These are phyloP conservation scores for Lycocerus yunnanus DNA, from an alignment of 2,888 invertebrate species.

Conservation along the genomic window DNA sequence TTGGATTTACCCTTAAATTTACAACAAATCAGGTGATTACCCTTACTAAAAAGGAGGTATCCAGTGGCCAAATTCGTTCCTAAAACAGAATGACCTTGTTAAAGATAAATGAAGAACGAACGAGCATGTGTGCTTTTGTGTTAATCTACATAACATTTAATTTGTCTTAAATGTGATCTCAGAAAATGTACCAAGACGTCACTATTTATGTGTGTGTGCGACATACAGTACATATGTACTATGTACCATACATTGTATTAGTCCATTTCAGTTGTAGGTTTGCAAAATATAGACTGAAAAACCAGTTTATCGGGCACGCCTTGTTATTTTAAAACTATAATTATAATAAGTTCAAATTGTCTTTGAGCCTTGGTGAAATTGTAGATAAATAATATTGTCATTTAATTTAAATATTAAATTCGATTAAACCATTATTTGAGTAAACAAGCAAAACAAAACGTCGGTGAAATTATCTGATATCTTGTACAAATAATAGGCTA, in stretches of 20 bases:
- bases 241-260: conserved; percentile 11
- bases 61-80: not conserved
- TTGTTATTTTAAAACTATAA: not conserved
- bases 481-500: not conserved
- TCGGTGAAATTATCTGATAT: not conserved
- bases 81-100: not conserved
- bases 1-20: not conserved
- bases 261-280: conserved; percentile 7
- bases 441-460: not conserved
- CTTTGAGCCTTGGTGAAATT: not conserved
- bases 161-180: not conserved
- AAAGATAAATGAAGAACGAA: not conserved
- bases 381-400: not conserved
- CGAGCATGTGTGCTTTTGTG: not conserved
- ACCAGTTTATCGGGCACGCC: not conserved
- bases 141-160: conserved; percentile 1
- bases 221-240: conserved; percentile 19
- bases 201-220: not conserved
- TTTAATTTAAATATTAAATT: not conserved
- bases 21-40: not conserved
- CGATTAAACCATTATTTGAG: not conserved
- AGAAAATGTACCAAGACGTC: not conserved
- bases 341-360: not conserved
- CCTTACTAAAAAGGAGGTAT: too few relatives aligned
- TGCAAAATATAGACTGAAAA: not conserved